These are phyloP conservation scores for Columbina picui DNA, from an alignment of 2,113 vertebrate genomes.

Conservation along the genomic window DNA sequence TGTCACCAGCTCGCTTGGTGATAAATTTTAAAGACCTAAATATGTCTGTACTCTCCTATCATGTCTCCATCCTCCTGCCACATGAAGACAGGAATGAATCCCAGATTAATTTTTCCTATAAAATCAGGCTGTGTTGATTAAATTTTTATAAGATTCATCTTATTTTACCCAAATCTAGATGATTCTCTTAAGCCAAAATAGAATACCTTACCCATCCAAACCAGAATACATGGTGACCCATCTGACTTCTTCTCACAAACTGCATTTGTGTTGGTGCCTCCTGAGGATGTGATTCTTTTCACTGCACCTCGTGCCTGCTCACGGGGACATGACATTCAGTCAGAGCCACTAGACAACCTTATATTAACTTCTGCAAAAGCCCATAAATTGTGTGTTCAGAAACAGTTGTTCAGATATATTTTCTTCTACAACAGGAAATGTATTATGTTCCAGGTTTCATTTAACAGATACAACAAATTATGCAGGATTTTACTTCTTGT, in stretches of 20 bases:
- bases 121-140: neutral
- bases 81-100: neutral
- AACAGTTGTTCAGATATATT: neutral
- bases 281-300: neutral
- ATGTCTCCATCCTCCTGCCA: neutral
- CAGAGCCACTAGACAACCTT: neutral
- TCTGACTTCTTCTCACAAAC: neutral
- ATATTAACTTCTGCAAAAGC: neutral
- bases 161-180: neutral
- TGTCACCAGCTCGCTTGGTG: neutral
- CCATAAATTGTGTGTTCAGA: neutral
- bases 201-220: neutral
- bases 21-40: slow-evolving; percentile 21
- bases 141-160: neutral
- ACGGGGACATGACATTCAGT: neutral
- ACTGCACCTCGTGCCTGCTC: neutral
- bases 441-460: neutral
- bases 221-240: neutral
- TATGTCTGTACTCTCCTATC: neutral
- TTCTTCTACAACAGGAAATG: neutral
- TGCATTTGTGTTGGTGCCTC: neutral
- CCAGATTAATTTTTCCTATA: neutral
- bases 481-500: neutral
- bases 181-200: neutral
- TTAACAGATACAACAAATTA: neutral